Conservation (phyloP, 2,888 invertebrate genomes). For the Eristalinus aeneus region DNA sequence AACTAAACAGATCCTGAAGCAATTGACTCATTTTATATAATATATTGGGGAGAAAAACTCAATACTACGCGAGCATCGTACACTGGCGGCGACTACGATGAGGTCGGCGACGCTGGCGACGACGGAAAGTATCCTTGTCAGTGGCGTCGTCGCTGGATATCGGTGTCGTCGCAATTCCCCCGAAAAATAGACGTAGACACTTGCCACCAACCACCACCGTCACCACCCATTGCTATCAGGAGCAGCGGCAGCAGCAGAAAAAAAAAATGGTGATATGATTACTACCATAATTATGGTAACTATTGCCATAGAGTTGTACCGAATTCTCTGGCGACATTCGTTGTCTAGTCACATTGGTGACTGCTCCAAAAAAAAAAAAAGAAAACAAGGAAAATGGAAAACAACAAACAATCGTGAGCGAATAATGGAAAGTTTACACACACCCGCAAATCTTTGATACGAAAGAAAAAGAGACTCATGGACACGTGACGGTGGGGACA, state of each 20-base stretch:
- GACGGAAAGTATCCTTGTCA: conserved; percentile 58
- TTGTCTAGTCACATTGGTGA: conserved; percentile 68
- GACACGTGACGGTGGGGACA: conserved; percentile 16
- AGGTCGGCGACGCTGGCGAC: not conserved
- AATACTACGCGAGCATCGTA: conserved; percentile 30
- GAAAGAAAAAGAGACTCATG: conserved; percentile 29
- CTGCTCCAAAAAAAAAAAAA: conserved; percentile 34
- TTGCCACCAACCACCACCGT: conserved; percentile 1
- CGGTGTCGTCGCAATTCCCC: conserved; percentile 22
- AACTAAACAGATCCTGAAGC: conserved; percentile 69
- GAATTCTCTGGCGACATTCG: conserved; percentile 69
- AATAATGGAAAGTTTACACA: conserved; percentile 54
- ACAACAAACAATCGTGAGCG: conserved; percentile 55
- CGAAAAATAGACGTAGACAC: conserved; percentile 52
- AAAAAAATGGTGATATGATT: conserved; percentile 69
- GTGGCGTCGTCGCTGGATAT: conserved; percentile 49
- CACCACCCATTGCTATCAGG: conserved; percentile 21
- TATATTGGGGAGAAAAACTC: conserved; percentile 52
- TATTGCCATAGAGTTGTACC: conserved; percentile 68
- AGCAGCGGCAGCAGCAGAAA: conserved; percentile 25
- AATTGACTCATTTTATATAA: conserved; percentile 68
- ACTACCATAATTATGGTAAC: conserved; percentile 71
- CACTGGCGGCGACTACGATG: conserved; percentile 12
- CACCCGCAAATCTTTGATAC: conserved; percentile 39
- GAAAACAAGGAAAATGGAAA: conserved; percentile 24